These are phyloP conservation scores for Lipophrys pholis DNA, from an alignment of 2,113 vertebrate genomes.

Conservation along the genomic window DNA sequence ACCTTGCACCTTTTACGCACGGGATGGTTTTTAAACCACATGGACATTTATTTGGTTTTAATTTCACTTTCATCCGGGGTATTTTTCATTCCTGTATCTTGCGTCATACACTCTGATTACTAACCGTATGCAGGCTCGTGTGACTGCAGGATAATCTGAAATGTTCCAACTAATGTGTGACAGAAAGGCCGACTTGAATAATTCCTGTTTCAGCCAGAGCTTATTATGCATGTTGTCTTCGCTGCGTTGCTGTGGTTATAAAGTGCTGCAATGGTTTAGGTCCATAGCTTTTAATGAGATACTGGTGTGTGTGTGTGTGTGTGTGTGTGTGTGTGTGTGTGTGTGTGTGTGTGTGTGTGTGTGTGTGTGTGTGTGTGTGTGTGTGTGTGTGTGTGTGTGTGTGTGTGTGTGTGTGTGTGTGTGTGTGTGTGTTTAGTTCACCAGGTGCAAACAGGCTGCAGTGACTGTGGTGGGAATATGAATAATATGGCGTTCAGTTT, in stretches of 20 bases:
- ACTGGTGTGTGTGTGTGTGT: background rate
- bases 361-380: background rate
- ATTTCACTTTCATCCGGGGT: background rate
- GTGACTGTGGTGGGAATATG: slow-evolving; percentile 46
- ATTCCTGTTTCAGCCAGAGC: slow-evolving; percentile 43
- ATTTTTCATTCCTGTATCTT: background rate
- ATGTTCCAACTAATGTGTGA: slow-evolving; percentile 5
- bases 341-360: no score
- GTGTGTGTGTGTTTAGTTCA: slow-evolving; percentile 1
- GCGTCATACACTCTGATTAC: background rate
- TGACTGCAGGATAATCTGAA: background rate
- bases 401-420: background rate
- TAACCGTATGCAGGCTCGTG: background rate
- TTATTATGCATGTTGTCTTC: slow-evolving; percentile 48
- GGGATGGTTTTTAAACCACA: background rate
- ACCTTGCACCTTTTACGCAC: background rate
- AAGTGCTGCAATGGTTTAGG: slow-evolving; percentile 46
- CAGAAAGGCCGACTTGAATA: slow-evolving; percentile 28
- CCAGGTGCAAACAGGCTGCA: slow-evolving; percentile 53
- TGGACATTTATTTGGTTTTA: background rate
- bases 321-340: no score
- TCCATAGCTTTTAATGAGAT: slow-evolving; percentile 57
- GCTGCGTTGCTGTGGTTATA: slow-evolving; percentile 42
- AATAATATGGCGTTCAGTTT: slow-evolving; percentile 51
- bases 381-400: background rate